Evolutionary conservation across 2,888 invertebrate species (phyloP).

Genomic region (Scrobipalpa atriplicella): DNA sequence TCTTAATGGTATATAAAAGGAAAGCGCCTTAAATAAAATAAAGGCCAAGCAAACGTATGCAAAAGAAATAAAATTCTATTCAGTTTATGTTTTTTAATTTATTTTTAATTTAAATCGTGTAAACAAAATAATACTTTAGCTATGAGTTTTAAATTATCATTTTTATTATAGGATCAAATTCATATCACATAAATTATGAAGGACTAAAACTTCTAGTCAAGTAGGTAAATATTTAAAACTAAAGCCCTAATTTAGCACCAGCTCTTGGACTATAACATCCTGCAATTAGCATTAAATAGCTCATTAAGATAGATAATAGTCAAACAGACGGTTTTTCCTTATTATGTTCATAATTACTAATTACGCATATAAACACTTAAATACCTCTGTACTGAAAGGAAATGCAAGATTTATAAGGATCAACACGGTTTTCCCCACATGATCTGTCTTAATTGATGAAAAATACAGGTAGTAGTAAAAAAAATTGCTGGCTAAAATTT

Average conservation of each 20-base stretch:
- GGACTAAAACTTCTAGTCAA: neutral
- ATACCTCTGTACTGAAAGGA: constrained; percentile 8
- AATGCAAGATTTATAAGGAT: constrained; percentile 17
- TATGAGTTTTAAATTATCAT: too few relatives aligned
- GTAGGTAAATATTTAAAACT: neutral
- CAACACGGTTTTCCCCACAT: constrained; percentile 2
- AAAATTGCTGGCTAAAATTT: too few relatives aligned
- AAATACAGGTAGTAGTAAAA: neutral
- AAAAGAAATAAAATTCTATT: too few relatives aligned
- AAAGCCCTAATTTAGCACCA: neutral
- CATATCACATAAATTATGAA: too few relatives aligned
- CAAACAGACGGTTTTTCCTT: constrained; percentile 65
- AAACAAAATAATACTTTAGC: too few relatives aligned
- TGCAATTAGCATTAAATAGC: constrained; percentile 77
- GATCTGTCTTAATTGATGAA: neutral
- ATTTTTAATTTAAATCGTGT: too few relatives aligned
- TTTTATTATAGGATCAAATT: too few relatives aligned
- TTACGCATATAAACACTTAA: constrained; percentile 22
- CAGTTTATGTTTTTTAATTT: too few relatives aligned
- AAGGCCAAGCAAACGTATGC: too few relatives aligned
- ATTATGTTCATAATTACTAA: constrained; percentile 44
- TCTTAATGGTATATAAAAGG: too few relatives aligned
- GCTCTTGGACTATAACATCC: constrained; percentile 53
- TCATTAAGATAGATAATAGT: constrained; percentile 72
- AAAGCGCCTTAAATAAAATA: too few relatives aligned